Evolutionary conservation across 2,888 invertebrate species (phyloP).

Genomic region (Philonicus albiceps): DNA sequence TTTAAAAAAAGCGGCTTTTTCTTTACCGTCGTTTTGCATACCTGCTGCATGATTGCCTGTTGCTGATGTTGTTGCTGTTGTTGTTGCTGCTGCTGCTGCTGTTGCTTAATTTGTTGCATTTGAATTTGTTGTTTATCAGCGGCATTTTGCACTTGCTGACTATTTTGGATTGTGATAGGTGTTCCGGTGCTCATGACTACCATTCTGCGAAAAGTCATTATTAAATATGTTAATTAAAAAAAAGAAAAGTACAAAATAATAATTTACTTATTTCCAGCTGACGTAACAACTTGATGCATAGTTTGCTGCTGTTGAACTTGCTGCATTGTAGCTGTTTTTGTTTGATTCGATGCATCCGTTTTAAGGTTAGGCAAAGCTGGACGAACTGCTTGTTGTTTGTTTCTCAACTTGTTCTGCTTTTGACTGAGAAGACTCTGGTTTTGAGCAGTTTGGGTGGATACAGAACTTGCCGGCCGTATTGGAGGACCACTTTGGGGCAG

Average conservation of each 20-base stretch:
- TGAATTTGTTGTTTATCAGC: conserved; percentile 60
- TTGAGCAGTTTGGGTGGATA: conserved; percentile 81
- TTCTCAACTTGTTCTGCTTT: conserved; percentile 73
- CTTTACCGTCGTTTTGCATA: conserved; percentile 32
- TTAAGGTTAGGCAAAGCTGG: conserved; percentile 72
- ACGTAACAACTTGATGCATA: conserved; percentile 65
- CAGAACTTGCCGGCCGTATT: conserved; percentile 80
- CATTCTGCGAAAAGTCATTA: conserved; percentile 55
- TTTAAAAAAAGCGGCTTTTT: neutral
- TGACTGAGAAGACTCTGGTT: conserved; percentile 62
- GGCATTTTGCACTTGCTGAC: conserved; percentile 57
- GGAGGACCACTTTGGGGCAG: conserved; percentile 68
- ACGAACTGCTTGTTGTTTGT: conserved; percentile 73
- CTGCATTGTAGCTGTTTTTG: conserved; percentile 54
- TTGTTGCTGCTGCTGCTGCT: conserved; percentile 52
- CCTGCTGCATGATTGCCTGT: conserved; percentile 55
- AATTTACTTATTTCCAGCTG: conserved; percentile 66
- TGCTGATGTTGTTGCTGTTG: conserved; percentile 49
- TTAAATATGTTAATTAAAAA: neutral
- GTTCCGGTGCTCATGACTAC: conserved; percentile 63
- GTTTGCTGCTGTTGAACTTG: conserved; percentile 57
- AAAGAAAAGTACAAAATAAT: neutral
- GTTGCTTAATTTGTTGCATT: conserved; percentile 56
- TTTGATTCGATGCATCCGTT: conserved; percentile 76
- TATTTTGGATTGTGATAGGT: conserved; percentile 60